Evolutionary conservation across 1,140 invertebrate genomes (phyloP), one percentile per base, ranked within the genome.

Genomic region (Drosophila baimaii): DNA sequence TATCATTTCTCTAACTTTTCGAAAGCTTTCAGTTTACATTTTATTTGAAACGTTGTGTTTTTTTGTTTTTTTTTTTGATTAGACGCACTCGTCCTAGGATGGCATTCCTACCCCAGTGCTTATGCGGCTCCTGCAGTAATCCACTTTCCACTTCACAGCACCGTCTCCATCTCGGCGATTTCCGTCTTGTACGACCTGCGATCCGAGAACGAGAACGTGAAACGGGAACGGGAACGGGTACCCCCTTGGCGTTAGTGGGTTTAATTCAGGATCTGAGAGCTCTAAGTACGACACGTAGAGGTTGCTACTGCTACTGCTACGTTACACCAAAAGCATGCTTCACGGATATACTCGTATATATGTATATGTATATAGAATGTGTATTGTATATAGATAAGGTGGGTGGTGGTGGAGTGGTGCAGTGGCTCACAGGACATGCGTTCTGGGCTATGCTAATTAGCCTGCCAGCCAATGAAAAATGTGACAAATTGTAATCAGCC

Each of bases 91-190:
- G 58, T 58, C 58, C 29, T 46, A 63, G 62, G 63, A 72, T 39
- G 71, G 46, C 59, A 65, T 31, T 15, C n/a, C 52, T 25, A 23
- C 63, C 23, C 25, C 39, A 66, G 59, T 47, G 19, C 47, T 65
- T 39, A 27, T 37, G 43, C 23, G 56, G 61, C 44, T 19, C 49
- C 25, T 29, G 47, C 47, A 13, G 47, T 31, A 31, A 55, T 61
- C n/a, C 21, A 19, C 29, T 39, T 39, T 57, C 29, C 61, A 51
- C 75, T 89, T 97, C 96, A 97, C 94, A 97, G 96, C 94, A 97
- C 96, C 90, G 96, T 97, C 94, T 97, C 96, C 94, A 97, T 97
- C 94, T 97, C 96, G 88, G 96, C 96, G 74, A 96, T 95, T 93
- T 95, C 95, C 77, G 95, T 96, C 90, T 94, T 94, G 69, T 93